phyloP scores from a whole-genome alignment of 2,888 invertebrate genomes.

The Drosophila picticornis region DNA sequence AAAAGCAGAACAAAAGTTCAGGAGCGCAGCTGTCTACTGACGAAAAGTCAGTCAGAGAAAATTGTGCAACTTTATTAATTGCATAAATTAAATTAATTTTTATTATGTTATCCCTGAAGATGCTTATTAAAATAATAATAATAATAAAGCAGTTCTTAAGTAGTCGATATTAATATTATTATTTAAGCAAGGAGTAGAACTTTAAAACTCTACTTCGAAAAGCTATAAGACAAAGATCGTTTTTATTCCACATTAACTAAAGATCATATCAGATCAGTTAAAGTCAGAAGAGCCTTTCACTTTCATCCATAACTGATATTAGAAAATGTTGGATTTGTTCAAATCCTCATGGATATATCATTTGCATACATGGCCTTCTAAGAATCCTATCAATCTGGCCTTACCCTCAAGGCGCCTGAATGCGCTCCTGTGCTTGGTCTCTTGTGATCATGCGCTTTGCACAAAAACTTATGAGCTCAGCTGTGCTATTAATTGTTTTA shows the following conservation, averaged over 20 bases:
- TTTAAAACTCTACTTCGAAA: not conserved
- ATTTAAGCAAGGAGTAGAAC: not conserved
- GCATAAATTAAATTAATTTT: not conserved
- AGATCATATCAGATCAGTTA: not conserved
- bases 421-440: conserved; percentile 60
- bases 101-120: not conserved
- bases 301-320: not conserved
- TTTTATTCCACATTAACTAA: not conserved
- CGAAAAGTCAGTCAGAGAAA: not conserved
- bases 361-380: not conserved
- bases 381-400: not conserved
- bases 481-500: conserved; percentile 81
- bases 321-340: not conserved
- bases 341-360: not conserved
- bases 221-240: accelerated
- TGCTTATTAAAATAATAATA: not conserved
- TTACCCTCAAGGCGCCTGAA: conserved; percentile 9
- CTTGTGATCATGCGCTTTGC: conserved; percentile 62
- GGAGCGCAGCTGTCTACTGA: conserved; percentile 50
- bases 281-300: not conserved
- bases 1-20: conserved; percentile 40
- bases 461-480: conserved; percentile 74
- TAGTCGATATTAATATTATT: not conserved
- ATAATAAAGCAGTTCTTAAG: not conserved
- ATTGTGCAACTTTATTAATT: not conserved